phyloP scores from a whole-genome alignment of 2,797 vertebrate genomes.

The Tenualosa ilisha region DNA sequence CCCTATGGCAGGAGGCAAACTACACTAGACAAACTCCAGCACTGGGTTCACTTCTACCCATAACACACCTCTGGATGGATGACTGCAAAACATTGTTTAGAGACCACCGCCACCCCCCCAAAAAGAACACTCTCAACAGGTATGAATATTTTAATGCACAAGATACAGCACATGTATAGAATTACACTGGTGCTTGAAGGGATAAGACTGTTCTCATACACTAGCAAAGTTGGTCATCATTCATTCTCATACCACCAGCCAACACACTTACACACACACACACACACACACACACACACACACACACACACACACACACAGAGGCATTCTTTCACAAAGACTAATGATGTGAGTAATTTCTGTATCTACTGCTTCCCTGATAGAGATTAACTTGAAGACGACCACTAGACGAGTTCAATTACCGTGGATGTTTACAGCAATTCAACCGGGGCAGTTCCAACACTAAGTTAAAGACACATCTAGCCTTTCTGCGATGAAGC shows the following conservation, averaged over 20 bases:
- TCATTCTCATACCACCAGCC: too few relatives aligned
- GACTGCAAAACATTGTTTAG: too few relatives aligned
- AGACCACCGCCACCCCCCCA: not conserved
- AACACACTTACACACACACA: not conserved
- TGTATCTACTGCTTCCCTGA: not conserved
- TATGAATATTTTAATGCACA: too few relatives aligned
- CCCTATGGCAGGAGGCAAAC: not conserved
- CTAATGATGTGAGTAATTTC: not conserved
- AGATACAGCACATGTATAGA: too few relatives aligned
- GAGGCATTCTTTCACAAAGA: not conserved
- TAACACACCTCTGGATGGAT: too few relatives aligned
- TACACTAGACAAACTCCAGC: too few relatives aligned
- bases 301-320: not conserved
- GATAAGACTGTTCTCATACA: too few relatives aligned
- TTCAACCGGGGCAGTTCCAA: not conserved
- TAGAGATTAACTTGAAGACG: not conserved
- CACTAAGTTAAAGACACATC: not conserved
- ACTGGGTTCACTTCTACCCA: too few relatives aligned
- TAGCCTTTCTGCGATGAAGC: not conserved
- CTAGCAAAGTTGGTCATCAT: too few relatives aligned
- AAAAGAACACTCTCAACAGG: not conserved
- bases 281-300: not conserved
- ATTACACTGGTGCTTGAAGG: too few relatives aligned
- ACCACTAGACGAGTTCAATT: not conserved
- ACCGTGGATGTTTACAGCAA: not conserved